Percentiles rank a stretch among this genome's conserved stretches.
These are phyloP conservation scores for Ispidina lecontei DNA, from an alignment of 2,797 vertebrate genomes.

Conservation along the genomic window DNA sequence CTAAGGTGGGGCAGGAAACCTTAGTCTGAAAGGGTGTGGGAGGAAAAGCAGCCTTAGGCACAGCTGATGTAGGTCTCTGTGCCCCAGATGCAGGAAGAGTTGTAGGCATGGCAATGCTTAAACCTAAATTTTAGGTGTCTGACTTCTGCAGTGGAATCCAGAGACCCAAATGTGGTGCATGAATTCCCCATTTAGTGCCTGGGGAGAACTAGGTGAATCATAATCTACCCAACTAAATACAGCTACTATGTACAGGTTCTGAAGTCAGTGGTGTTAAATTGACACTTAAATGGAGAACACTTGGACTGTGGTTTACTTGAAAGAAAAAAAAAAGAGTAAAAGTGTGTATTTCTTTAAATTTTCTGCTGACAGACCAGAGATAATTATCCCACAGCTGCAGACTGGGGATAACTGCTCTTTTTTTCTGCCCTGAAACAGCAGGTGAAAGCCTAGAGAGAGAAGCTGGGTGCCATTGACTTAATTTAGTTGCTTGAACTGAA, in stretches of 20 bases:
- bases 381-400: slow-evolving; percentile 68
- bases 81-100: neutral
- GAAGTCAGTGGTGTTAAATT: neutral
- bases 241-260: neutral
- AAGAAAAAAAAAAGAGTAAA: neutral
- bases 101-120: neutral
- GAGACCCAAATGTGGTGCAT: neutral
- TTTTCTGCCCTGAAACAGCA: slow-evolving; percentile 49
- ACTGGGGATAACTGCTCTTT: slow-evolving; percentile 24
- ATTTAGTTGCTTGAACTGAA: slow-evolving; percentile 49
- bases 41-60: slow-evolving; percentile 1
- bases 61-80: neutral
- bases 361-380: slow-evolving; percentile 44
- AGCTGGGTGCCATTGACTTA: slow-evolving; percentile 57
- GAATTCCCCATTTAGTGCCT: neutral
- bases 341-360: slow-evolving; percentile 59
- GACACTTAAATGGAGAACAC: neutral
- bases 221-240: neutral
- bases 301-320: slow-evolving; percentile 21
- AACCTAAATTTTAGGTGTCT: neutral
- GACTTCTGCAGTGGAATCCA: neutral
- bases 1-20: neutral
- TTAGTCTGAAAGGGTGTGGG: neutral
- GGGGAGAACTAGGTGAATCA: neutral
- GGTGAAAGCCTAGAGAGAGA: slow-evolving; percentile 52